phyloP scores from a whole-genome alignment of 2,888 invertebrate genomes.

The Drosophila maculinotata region DNA sequence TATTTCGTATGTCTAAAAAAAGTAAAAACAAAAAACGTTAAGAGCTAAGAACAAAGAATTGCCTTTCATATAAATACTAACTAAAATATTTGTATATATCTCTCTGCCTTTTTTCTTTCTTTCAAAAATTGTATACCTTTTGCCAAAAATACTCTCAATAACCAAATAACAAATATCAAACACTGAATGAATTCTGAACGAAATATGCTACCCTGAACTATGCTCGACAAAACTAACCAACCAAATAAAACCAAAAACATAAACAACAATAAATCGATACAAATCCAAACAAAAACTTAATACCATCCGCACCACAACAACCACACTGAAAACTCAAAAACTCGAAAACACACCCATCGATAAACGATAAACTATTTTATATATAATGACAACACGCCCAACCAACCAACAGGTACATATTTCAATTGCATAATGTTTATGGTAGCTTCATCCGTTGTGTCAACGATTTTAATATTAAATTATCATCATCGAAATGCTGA shows the following conservation, averaged over 20 bases:
- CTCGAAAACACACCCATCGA: slow-evolving; percentile 38
- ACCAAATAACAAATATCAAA: slow-evolving; percentile 43
- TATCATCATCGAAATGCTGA: slow-evolving; percentile 99
- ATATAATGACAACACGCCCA: slow-evolving; percentile 83
- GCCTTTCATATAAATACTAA: slow-evolving; percentile 68
- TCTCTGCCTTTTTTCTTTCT: slow-evolving; percentile 74
- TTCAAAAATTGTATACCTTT: slow-evolving; percentile 66
- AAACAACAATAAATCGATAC: slow-evolving; percentile 33
- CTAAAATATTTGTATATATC: slow-evolving; percentile 79
- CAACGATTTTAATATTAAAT: slow-evolving; percentile 98
- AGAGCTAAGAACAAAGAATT: slow-evolving; percentile 45
- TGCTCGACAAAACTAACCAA: slow-evolving; percentile 58
- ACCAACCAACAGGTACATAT: slow-evolving; percentile 92
- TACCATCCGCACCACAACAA: slow-evolving; percentile 57
- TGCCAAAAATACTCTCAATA: slow-evolving; percentile 54
- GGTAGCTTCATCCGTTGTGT: slow-evolving; percentile 99
- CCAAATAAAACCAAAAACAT: slow-evolving; percentile 30
- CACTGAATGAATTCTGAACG: slow-evolving; percentile 69
- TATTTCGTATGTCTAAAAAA: slow-evolving; percentile 42
- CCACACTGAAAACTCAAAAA: slow-evolving; percentile 31
- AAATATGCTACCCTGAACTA: slow-evolving; percentile 77
- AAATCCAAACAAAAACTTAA: slow-evolving; percentile 43
- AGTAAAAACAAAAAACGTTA: slow-evolving; percentile 17
- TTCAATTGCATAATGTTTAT: slow-evolving; percentile 99
- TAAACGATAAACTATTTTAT: slow-evolving; percentile 50